Conservation (phyloP, 1,140 invertebrate genomes). For the Leptonema lineaticorne region DNA sequence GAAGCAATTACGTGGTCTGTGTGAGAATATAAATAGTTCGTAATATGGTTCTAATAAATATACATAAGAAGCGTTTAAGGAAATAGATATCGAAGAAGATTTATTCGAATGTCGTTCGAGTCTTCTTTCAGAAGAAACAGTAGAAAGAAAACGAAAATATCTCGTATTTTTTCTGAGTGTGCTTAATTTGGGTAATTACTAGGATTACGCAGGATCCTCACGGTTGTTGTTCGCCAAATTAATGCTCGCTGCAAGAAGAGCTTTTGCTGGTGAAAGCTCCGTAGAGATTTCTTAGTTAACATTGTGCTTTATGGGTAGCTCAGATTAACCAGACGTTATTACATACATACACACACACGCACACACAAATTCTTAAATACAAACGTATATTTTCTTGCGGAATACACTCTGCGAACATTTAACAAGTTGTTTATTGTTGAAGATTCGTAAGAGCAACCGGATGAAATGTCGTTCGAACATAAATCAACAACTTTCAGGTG, state of each 20-base stretch:
- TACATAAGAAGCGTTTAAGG: too few relatives aligned
- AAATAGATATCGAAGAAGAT: too few relatives aligned
- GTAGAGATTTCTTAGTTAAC: not conserved
- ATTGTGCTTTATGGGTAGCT: slow-evolving; percentile 8
- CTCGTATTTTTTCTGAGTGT: not conserved
- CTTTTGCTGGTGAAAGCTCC: not conserved
- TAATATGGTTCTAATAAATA: too few relatives aligned
- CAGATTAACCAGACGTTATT: not conserved
- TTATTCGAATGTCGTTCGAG: too few relatives aligned
- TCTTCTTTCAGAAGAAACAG: too few relatives aligned
- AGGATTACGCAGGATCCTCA: slow-evolving; percentile 8
- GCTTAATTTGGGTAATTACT: slow-evolving; percentile 22
- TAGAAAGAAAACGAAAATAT: too few relatives aligned
- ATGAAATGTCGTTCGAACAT: not conserved
- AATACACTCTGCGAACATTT: not conserved
- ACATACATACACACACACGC: too few relatives aligned
- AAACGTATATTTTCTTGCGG: slow-evolving; percentile 5
- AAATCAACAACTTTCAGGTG: not conserved
- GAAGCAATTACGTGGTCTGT: too few relatives aligned
- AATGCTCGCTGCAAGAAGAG: not conserved
- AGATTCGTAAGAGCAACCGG: too few relatives aligned
- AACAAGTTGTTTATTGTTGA: not conserved
- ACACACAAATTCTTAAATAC: too few relatives aligned
- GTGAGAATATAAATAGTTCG: too few relatives aligned
- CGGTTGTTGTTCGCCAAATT: not conserved